Evolutionary conservation across 2,113 vertebrate species (phyloP).

Genomic region (Alosa alosa): DNA sequence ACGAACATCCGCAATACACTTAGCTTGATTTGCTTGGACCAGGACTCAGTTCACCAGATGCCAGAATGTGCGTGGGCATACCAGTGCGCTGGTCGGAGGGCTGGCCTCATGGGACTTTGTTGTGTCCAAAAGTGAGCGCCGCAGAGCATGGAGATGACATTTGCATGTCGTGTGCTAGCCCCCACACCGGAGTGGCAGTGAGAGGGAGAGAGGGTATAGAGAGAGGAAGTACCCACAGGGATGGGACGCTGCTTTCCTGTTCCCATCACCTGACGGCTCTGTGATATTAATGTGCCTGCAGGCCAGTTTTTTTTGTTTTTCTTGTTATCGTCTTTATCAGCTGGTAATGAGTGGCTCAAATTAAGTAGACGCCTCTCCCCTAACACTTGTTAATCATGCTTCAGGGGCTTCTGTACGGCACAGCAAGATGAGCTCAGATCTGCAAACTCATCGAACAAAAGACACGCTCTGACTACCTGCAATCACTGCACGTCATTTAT

Average conservation of each 20-base stretch:
- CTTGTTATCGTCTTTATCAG: slow-evolving; percentile 15
- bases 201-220: neutral
- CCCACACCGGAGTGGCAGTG: neutral
- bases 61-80: neutral
- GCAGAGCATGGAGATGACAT: neutral
- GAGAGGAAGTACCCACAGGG: neutral
- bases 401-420: neutral
- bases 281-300: slow-evolving; percentile 10
- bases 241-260: neutral
- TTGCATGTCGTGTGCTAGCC: neutral
- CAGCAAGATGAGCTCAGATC: neutral
- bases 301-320: slow-evolving; percentile 1
- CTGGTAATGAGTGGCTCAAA: slow-evolving; percentile 15
- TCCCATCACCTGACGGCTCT: neutral
- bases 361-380: neutral
- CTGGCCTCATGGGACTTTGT: neutral
- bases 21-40: slow-evolving; percentile 62
- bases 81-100: neutral
- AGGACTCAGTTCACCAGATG: neutral
- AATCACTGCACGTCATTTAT: neutral
- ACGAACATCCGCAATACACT: slow-evolving; percentile 68
- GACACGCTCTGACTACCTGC: slow-evolving; percentile 5
- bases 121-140: neutral
- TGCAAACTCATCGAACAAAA: neutral
- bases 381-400: slow-evolving; percentile 15